Evolutionary conservation across 2,113 vertebrate species (phyloP).

Genomic region (Mystacornis crossleyi): DNA sequence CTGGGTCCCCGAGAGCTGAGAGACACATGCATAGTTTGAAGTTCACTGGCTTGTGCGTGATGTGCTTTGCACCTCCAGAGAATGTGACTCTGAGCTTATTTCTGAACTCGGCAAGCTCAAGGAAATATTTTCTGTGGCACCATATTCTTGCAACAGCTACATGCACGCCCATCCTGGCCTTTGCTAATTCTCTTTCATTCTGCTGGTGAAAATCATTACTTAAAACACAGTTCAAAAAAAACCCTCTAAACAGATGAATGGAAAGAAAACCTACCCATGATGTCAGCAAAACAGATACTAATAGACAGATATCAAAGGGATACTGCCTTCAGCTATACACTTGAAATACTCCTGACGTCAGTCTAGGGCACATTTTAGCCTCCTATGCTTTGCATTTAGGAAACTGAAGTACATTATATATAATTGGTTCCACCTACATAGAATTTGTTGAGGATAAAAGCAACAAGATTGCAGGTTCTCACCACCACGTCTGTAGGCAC

Average conservation of each 20-base stretch:
- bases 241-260: background rate
- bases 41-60: background rate
- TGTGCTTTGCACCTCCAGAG: background rate
- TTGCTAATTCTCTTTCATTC: background rate
- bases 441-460: conserved; percentile 29
- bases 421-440: conserved; percentile 63
- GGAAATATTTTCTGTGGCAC: background rate
- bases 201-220: background rate
- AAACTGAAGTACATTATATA: conserved; percentile 39
- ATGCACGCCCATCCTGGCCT: accelerated
- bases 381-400: conserved; percentile 51
- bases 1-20: background rate
- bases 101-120: background rate
- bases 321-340: background rate
- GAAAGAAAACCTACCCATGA: background rate
- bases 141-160: background rate
- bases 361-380: conserved; percentile 24
- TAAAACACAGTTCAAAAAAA: background rate
- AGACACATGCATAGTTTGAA: background rate
- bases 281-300: conserved; percentile 11
- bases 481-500: background rate
- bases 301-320: conserved; percentile 24
- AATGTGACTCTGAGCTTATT: background rate
- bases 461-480: conserved; percentile 43
- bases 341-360: conserved; percentile 50